Base-by-base conservation (phyloP, 1,140 invertebrate species). In the Halictus rubicundus region DNA sequence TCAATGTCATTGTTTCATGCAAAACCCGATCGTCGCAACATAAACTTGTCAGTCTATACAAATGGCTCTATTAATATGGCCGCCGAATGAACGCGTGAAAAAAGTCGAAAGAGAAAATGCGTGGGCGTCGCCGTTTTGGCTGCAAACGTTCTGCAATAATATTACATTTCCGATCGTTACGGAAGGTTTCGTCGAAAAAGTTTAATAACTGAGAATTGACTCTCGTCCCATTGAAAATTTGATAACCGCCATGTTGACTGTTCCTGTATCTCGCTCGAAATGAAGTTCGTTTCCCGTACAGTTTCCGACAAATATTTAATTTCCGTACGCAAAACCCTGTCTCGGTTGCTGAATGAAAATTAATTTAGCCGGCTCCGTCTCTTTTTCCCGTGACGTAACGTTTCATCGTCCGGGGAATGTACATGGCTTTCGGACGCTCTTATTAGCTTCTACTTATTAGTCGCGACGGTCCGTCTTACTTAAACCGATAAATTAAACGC, bases 251-350 rank as follows among this genome's bases (percentile, higher is more conserved):
- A n/a, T 5, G 19, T 3, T 6, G 19, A 7, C 21, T n/a, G 19
- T 19, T 57, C n/a, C 8, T 0, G 21, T 21, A n/a, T 57, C 2
- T n/a, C 54, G 6, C 54, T n/a, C 21, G 21, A 57, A n/a, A 57
- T 2, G 54, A n/a, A 10, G n/a, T n/a, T 21, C 21, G 7, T 7
- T n/a, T n/a, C 21, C 54, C 19, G 21, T n/a, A n/a, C 3, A 57
- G 21, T 57, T 57, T n/a, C 54, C 54, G n/a, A 57, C 54, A n/a
- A 57, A 57, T 57, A 57, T 57, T 57, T 57, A 57, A 57, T 57
- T 57, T n/a, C 54, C 54, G 19, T 57, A 21, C 21, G 21, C 21
- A 57, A 57, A 57, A 57, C 21, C 3, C 21, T 10, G n/a, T 57
- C 54, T 57, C 54, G 19, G 54, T 57, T n/a, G 21, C n/a, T 23